Percentiles rank a stretch among this genome's conserved stretches.
Evolutionary conservation across 2,113 vertebrate genomes (phyloP).

Genomic region (Cricetomys ansorgei): DNA sequence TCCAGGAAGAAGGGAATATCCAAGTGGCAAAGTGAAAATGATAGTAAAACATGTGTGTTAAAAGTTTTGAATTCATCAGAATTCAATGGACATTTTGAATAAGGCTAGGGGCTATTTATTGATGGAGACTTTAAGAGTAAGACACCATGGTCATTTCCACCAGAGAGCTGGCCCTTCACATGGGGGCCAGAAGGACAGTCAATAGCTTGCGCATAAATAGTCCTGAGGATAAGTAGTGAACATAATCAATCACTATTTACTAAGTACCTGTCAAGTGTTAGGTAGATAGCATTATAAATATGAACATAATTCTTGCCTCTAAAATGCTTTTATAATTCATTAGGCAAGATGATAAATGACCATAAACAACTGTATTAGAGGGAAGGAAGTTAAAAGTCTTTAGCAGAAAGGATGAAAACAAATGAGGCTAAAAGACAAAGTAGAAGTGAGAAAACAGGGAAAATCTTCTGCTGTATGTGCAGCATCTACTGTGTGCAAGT

Average conservation of each 20-base stretch:
- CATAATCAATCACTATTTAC: not conserved
- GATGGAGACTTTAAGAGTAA: not conserved
- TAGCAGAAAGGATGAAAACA: not conserved
- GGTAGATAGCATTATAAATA: conserved; percentile 12
- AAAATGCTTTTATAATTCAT: conserved; percentile 12
- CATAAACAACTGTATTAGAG: not conserved
- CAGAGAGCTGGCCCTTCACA: not conserved
- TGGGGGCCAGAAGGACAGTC: not conserved
- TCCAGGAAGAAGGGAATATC: not conserved
- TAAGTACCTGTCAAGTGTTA: not conserved
- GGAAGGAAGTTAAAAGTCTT: not conserved
- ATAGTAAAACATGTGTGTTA: not conserved
- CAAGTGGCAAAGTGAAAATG: not conserved
- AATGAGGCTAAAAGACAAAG: not conserved
- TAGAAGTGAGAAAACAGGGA: not conserved
- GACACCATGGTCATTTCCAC: not conserved
- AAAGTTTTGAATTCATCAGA: not conserved
- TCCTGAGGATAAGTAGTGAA: not conserved
- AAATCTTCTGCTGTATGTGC: not conserved
- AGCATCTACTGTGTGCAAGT: not conserved
- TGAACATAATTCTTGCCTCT: not conserved
- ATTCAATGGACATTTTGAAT: not conserved
- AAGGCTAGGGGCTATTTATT: not conserved
- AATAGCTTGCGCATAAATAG: not conserved
- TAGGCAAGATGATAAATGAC: not conserved